Evolutionary conservation across 2,113 vertebrate species (phyloP), one percentile per base, ranked within the genome.

Genomic region (Ochotona curzoniae): DNA sequence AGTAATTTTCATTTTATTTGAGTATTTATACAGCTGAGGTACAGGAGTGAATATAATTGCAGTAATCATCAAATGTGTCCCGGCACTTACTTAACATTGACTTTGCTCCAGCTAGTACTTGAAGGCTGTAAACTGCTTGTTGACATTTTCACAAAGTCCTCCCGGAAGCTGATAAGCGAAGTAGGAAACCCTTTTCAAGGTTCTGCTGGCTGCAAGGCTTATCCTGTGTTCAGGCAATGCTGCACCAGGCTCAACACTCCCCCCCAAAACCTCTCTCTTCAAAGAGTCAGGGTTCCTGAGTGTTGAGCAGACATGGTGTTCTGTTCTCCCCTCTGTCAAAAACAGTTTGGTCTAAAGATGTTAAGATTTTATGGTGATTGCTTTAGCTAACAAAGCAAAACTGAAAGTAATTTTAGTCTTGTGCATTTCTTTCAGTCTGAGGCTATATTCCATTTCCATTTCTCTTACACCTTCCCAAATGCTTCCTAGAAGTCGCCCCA

Each of bases 1-100:
- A 87, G n/a, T 32, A 80, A 60, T 69, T 92, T 93, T 87, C 18
- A 76, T 70, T 74, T 76, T 73, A 84, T 69, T 76, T 76, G 35
- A 8, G 3, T 57, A 32, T 75, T 35, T 81, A 81, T 76, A 82
- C 18, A 90, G 61, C 70, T 76, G 23, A 95, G 32, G 47, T 64
- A 30, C 26, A 54, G 47, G 35, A 80, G n/a, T 57, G 21, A 93
- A 70, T 86, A 63, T 61, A 64, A 70, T 76, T 63, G 51, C 17
- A 82, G 21, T 70, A 54, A 73, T 90, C 15, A 60, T 78, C 17
- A 71, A 76, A 71, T 66, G 54, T 69, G 11, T 76, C 82, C 17
- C 11, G 83, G 30, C 13, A 63, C 18, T 82, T 54, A 23, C 10
- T 80, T 79, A 74, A 82, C 10, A 17, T 63, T 83, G 57, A 74